phyloP scores from a whole-genome alignment of 2,888 invertebrate genomes.

The Ophioninae sp. region DNA sequence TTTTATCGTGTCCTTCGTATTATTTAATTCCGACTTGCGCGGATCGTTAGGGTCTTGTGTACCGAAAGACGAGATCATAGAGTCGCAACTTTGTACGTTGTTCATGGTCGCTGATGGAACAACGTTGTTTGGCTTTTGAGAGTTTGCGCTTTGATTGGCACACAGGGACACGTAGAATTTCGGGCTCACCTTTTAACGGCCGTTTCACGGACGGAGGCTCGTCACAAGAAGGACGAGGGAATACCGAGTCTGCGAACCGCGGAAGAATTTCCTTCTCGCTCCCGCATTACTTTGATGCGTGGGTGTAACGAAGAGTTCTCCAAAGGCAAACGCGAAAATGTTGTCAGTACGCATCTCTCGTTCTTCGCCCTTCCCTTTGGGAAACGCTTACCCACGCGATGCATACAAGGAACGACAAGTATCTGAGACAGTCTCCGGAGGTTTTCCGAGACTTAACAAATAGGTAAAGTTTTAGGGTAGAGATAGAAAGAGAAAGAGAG shows the following conservation, averaged over 20 bases:
- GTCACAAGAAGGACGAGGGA: not conserved
- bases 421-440: constrained; percentile 77
- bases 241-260: constrained; percentile 27
- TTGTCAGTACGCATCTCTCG: not conserved
- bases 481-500: constrained; percentile 37
- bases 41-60: not conserved
- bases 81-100: not conserved
- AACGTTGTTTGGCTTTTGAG: not conserved
- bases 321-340: not conserved
- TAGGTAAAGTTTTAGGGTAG: constrained; percentile 79
- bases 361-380: constrained; percentile 26
- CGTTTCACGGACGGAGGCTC: constrained; percentile 6
- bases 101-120: not conserved
- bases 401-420: constrained; percentile 70
- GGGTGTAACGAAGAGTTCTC: not conserved
- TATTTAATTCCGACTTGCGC: not conserved
- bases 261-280: constrained; percentile 44
- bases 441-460: constrained; percentile 79
- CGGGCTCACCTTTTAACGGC: not conserved
- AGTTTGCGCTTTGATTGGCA: not conserved
- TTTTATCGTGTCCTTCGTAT: not conserved
- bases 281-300: constrained; percentile 20
- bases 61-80: not conserved
- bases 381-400: constrained; percentile 49
- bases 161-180: not conserved